These are phyloP conservation scores for Zele albiditarsus DNA, from an alignment of 2,888 invertebrate genomes.

Conservation along the genomic window DNA sequence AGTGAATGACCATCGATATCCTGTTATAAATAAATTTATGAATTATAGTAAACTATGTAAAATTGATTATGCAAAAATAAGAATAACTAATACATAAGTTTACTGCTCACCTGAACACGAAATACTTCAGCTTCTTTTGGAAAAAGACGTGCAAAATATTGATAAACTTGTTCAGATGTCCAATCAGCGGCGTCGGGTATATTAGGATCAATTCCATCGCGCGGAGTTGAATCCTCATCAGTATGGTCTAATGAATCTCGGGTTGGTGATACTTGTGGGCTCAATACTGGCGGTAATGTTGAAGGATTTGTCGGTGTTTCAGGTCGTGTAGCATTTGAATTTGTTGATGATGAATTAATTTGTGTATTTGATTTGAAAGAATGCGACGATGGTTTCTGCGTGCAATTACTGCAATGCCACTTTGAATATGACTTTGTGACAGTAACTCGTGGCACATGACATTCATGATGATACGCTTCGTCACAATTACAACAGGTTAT, in stretches of 20 bases:
- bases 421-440: constrained; percentile 76
- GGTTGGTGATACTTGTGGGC: constrained; percentile 68
- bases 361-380: constrained; percentile 39
- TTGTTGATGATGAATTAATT: constrained; percentile 43
- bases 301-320: constrained; percentile 63
- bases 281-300: constrained; percentile 64
- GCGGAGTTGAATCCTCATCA: constrained; percentile 59
- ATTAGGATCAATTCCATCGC: constrained; percentile 76
- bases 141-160: constrained; percentile 85
- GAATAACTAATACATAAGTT: constrained; percentile 36
- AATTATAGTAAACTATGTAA: constrained; percentile 19
- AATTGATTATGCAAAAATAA: constrained; percentile 29
- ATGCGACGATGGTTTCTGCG: constrained; percentile 60
- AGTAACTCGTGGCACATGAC: constrained; percentile 82
- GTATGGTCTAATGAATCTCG: constrained; percentile 63
- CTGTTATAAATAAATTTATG: constrained; percentile 72
- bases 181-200: constrained; percentile 88
- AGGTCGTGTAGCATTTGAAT: constrained; percentile 55
- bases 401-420: constrained; percentile 84
- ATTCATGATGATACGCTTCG: constrained; percentile 87
- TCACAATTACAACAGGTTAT: constrained; percentile 89
- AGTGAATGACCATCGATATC: constrained; percentile 94
- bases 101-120: constrained; percentile 81
- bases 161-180: constrained; percentile 87
- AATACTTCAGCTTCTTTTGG: constrained; percentile 87